Percentiles rank a stretch among this genome's conserved stretches.
Evolutionary conservation across 1,140 invertebrate species (phyloP).

Genomic region (Rhysida immarginata): DNA sequence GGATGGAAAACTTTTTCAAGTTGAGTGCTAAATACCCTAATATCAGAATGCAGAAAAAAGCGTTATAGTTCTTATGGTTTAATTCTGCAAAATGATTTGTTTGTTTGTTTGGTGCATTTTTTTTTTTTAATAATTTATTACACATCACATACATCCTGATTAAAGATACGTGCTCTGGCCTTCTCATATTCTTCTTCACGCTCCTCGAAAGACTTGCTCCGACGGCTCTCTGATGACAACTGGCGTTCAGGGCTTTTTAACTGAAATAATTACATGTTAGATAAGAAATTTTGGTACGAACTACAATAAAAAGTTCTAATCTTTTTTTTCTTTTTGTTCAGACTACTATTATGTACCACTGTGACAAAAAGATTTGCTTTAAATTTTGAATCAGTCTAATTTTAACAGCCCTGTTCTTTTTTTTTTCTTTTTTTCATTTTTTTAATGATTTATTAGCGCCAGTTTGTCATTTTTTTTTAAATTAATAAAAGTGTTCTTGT

Average conservation of each 20-base stretch:
- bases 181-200: slow-evolving; percentile 74
- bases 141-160: slow-evolving; percentile 38
- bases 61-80: too few species aligned
- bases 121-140: too few species aligned
- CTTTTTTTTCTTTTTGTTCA: neutral
- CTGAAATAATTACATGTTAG: slow-evolving; percentile 16
- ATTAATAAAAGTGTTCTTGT: too few species aligned
- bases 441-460: neutral
- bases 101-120: too few species aligned
- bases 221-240: slow-evolving; percentile 44
- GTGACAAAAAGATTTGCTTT: neutral
- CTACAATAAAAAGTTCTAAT: neutral
- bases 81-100: too few species aligned
- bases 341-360: neutral
- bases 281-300: slow-evolving; percentile 4
- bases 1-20: too few species aligned
- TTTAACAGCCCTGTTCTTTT: too few species aligned
- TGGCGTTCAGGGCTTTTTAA: slow-evolving; percentile 36
- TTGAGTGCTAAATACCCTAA: too few species aligned
- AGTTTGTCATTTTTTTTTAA: too few species aligned
- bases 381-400: too few species aligned
- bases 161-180: slow-evolving; percentile 64
- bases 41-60: too few species aligned
- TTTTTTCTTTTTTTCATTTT: neutral
- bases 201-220: slow-evolving; percentile 80